These are phyloP conservation scores for rat (Rattus norvegicus) DNA, from an alignment of 2,113 vertebrate genomes.

Conservation along the genomic window GRCr8 NC_086023.1:117849001-117849500, in stretches of 20 bases:
- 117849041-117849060: constrained; percentile 57
- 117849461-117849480: neutral
- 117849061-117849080: constrained; percentile 58
- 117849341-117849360: neutral
- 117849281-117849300: constrained; percentile 2
- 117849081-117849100: constrained; percentile 72
- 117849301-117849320: neutral
- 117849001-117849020: constrained; percentile 54
- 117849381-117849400: neutral
- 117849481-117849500: accelerated
- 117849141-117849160: constrained; percentile 46
- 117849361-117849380: neutral
- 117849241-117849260: constrained; percentile 22
- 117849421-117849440: constrained; percentile 40
- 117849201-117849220: constrained; percentile 18
- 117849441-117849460: neutral
- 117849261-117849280: constrained; percentile 39
- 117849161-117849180: constrained; percentile 60
- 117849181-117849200: constrained; percentile 50
- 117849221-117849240: constrained; percentile 39
- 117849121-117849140: constrained; percentile 31
- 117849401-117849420: neutral
- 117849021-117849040: constrained; percentile 56
- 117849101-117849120: constrained; percentile 52
- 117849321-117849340: neutral